A percentile compares a stretch with the other conserved stretches of the same genome.
phyloP scores from a whole-genome alignment of 2,888 invertebrate genomes.

The Volucella inanis region DNA sequence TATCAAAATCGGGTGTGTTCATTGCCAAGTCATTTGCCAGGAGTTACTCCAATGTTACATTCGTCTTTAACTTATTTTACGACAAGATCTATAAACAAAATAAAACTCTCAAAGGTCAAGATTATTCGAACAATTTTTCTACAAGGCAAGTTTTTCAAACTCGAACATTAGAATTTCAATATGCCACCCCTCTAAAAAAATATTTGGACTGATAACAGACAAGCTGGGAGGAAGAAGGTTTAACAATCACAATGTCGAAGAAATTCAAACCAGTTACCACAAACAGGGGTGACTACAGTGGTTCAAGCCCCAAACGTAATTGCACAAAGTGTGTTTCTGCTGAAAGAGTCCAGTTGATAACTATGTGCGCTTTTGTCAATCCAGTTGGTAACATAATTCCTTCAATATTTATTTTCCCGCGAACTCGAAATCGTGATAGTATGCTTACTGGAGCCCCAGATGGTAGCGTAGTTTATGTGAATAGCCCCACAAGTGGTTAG shows the following conservation, averaged over 20 bases:
- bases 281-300: conserved; percentile 72
- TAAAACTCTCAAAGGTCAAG: too few species aligned
- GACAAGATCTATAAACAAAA: too few species aligned
- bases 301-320: conserved; percentile 70
- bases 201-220: too few species aligned
- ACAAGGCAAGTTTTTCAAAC: too few species aligned
- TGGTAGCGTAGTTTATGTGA: conserved; percentile 45
- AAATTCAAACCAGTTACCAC: conserved; percentile 72
- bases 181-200: too few species aligned
- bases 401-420: conserved; percentile 61
- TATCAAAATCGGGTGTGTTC: too few species aligned
- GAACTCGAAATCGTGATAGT: conserved; percentile 39
- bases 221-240: too few species aligned
- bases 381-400: conserved; percentile 52
- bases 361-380: conserved; percentile 61
- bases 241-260: conserved; percentile 66
- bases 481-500: conserved; percentile 59
- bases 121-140: too few species aligned
- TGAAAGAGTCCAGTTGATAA: conserved; percentile 76
- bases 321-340: conserved; percentile 74
- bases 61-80: too few species aligned
- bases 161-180: too few species aligned
- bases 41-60: too few species aligned
- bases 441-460: conserved; percentile 53
- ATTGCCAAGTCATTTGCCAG: too few species aligned